Evolutionary conservation across 2,113 vertebrate species (phyloP), one percentile per base, ranked within the genome.

Genomic region (Osmerus eperlanus): DNA sequence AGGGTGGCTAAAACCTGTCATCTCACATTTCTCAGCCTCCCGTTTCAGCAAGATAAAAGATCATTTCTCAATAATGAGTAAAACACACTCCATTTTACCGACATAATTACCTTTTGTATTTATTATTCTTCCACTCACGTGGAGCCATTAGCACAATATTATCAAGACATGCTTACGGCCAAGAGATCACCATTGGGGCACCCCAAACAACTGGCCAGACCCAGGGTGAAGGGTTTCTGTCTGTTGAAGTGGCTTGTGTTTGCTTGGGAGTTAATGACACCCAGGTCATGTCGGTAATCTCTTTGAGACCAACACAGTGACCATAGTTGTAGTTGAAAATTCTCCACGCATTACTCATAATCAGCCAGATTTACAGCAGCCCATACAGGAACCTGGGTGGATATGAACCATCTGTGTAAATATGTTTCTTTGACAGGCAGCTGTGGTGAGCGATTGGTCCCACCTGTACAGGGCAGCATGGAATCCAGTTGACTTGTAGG

Each of bases 351-450:
- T 65, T 70, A 68, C 67, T 71, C 4, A 18, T 72, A 83, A 70
- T 70, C 64, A 63, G 67, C 74, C 29, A 6, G 71, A 74, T 86
- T 82, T 76, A 81, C 73, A 73, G 47, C 80, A 70, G 82, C n/a
- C 84, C 79, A 73, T 73, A 81, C 54, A 85, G 61, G 76, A 64
- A 77, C 77, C 64, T 3, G 73, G 72, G 78, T 79, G 84, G 85
- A 89, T 73, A 81, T 81, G 79, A 89, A 89, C 85, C 89, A 90
- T 90, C 88, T 90, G 89, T 89, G 81, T 70, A 83, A 90, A 90
- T 82, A 87, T 53, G 78, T 75, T 73, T 81, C 73, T 68, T 62
- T 81, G 79, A 82, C 76, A 73, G 68, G 73, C 65, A 62, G 47
- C 77, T 55, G 65, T 41, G 65, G 29, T 89, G 86, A 88, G 68